Percentiles rank a stretch among this genome's conserved stretches.
Conservation (phyloP, 2,797 vertebrate genomes). For the Ceyx erithaca region DNA sequence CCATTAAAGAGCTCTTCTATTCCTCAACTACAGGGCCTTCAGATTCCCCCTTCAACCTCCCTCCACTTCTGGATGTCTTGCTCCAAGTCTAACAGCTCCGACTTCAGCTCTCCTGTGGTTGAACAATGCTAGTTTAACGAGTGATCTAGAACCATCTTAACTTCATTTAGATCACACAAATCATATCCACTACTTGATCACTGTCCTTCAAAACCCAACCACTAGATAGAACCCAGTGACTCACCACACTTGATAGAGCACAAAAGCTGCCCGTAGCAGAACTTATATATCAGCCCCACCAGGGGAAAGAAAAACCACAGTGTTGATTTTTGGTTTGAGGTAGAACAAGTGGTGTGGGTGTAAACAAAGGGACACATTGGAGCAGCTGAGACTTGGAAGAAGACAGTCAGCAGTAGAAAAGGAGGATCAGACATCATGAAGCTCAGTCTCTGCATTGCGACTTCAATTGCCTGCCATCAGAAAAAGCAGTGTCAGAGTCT, state of each 20-base stretch:
- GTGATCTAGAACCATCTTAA: neutral
- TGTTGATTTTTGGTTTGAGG: neutral
- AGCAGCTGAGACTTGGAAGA: conserved; percentile 21
- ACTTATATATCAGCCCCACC: neutral
- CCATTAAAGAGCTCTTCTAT: neutral
- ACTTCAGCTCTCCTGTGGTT: neutral
- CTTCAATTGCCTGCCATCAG: conserved; percentile 1
- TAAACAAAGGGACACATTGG: neutral
- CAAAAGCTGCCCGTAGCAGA: neutral
- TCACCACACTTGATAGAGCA: neutral
- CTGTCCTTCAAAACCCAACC: neutral
- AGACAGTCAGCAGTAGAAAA: neutral
- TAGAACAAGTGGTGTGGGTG: neutral
- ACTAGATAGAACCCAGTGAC: neutral
- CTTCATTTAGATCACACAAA: neutral
- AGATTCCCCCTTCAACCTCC: neutral
- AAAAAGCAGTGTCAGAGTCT: neutral
- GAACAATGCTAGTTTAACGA: neutral
- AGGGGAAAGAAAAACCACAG: neutral
- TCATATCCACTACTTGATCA: neutral
- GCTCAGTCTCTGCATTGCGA: neutral
- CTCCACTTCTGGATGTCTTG: neutral
- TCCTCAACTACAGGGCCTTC: neutral
- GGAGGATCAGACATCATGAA: neutral
- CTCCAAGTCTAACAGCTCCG: neutral